These are phyloP conservation scores for Polylopha cassiicola DNA, from an alignment of 2,888 invertebrate species.

Conservation along the genomic window DNA sequence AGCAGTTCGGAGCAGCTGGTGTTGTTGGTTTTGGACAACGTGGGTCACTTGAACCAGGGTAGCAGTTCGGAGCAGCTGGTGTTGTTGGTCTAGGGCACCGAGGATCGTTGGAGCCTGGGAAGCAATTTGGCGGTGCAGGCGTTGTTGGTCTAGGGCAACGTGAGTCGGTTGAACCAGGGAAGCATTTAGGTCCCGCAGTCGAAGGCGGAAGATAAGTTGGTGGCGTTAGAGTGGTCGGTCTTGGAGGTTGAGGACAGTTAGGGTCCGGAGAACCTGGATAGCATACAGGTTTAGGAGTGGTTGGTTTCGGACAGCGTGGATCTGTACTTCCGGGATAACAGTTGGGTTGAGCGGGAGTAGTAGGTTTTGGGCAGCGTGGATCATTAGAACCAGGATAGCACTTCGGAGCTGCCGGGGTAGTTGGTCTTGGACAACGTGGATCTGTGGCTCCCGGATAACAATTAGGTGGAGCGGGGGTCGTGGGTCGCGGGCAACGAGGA, in stretches of 20 bases:
- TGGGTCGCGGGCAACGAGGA: slow-evolving; percentile 31
- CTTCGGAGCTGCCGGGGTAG: no score
- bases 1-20: slow-evolving; percentile 31
- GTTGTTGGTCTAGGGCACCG: slow-evolving; percentile 26
- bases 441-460: slow-evolving; percentile 29
- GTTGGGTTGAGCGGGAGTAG: slow-evolving; percentile 27
- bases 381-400: slow-evolving; percentile 41
- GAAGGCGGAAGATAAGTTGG: slow-evolving; percentile 13
- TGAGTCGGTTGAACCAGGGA: slow-evolving; percentile 7
- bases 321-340: slow-evolving; percentile 28
- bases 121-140: slow-evolving; percentile 29
- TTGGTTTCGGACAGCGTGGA: slow-evolving; percentile 30
- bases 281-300: slow-evolving; percentile 26
- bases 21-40: slow-evolving; percentile 22
- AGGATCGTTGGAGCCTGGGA: slow-evolving; percentile 28
- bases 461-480: slow-evolving; percentile 24
- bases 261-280: slow-evolving; percentile 34
- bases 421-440: slow-evolving; percentile 26
- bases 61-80: slow-evolving; percentile 26
- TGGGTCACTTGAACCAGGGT: slow-evolving; percentile 29
- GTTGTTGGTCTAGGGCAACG: slow-evolving; percentile 25
- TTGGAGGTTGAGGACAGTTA: slow-evolving; percentile 32
- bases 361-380: slow-evolving; percentile 31
- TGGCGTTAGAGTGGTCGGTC: slow-evolving; percentile 8
- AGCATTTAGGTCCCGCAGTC: slow-evolving; percentile 6